phyloP scores from a whole-genome alignment of 2,797 vertebrate species.

The Eurystomus glaucurus region DNA sequence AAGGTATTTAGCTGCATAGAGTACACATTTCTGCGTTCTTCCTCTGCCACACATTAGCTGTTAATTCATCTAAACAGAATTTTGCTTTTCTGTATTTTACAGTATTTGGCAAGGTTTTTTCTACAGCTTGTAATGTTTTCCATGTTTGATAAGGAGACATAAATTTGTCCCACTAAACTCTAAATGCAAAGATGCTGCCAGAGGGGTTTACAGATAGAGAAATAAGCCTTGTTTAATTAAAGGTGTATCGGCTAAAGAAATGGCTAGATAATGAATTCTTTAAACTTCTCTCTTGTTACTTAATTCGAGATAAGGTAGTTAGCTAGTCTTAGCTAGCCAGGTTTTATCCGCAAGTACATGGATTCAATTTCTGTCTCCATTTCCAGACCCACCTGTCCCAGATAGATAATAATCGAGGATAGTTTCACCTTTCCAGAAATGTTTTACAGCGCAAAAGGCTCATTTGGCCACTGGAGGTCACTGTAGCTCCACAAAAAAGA shows the following conservation, averaged over 20 bases:
- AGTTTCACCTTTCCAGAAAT: slow-evolving; percentile 7
- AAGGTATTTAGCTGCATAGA: background rate
- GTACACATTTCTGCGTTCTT: background rate
- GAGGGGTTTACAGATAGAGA: slow-evolving; percentile 14
- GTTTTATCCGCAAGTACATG: slow-evolving; percentile 44
- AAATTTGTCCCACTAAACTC: background rate
- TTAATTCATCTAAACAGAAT: background rate
- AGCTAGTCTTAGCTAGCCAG: background rate
- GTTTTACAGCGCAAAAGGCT: background rate
- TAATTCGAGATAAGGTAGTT: slow-evolving; percentile 5
- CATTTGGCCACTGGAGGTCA: slow-evolving; percentile 59
- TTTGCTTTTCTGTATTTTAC: background rate
- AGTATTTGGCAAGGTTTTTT: background rate
- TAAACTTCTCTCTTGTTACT: slow-evolving; percentile 10
- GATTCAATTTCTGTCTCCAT: slow-evolving; percentile 38
- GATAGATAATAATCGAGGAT: slow-evolving; percentile 31
- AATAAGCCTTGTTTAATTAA: slow-evolving; percentile 40
- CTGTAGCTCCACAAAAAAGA: background rate
- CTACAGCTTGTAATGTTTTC: background rate
- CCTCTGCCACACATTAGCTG: background rate
- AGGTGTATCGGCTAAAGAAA: background rate
- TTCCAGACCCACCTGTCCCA: slow-evolving; percentile 52
- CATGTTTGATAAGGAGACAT: background rate
- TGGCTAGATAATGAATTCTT: background rate
- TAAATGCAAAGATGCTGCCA: background rate